Evolutionary conservation across 2,797 vertebrate species (phyloP).

Genomic region (Danio albolineatus): DNA sequence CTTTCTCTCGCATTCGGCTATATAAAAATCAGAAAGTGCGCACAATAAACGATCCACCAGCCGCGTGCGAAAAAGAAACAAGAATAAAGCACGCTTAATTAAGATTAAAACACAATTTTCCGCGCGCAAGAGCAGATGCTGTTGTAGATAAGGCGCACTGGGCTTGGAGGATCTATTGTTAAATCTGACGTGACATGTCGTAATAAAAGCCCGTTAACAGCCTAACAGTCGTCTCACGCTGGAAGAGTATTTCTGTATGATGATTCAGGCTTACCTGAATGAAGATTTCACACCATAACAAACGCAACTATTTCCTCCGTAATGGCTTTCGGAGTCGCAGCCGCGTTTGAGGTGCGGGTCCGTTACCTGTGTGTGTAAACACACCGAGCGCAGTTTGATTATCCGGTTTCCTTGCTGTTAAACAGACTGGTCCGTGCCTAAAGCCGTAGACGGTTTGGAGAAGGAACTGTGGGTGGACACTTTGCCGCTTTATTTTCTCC

Average conservation of each 20-base stretch:
- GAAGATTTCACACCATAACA: conserved; percentile 25
- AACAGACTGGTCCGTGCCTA: conserved; percentile 34
- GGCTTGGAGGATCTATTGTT: conserved; percentile 30
- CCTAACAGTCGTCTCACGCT: conserved; percentile 9
- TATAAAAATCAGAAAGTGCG: conserved; percentile 15
- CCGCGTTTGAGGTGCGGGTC: conserved; percentile 5
- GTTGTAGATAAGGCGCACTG: conserved; percentile 6
- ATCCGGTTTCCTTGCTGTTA: conserved; percentile 17
- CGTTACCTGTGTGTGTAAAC: conserved; percentile 40
- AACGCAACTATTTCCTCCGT: conserved; percentile 41
- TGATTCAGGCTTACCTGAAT: conserved; percentile 18
- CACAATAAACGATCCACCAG: not conserved
- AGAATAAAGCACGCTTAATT: not conserved
- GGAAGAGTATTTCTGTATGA: conserved; percentile 27
- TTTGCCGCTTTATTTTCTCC: conserved; percentile 17
- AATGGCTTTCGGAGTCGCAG: conserved; percentile 11
- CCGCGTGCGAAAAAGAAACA: not conserved
- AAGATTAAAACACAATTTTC: conserved; percentile 5
- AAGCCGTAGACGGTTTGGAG: conserved; percentile 7
- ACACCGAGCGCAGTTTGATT: conserved; percentile 26
- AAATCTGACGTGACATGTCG: conserved; percentile 33
- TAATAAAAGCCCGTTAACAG: conserved; percentile 24
- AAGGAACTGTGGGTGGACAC: conserved; percentile 20
- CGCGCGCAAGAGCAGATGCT: not conserved
- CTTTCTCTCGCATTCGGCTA: conserved; percentile 31